Percentiles rank a stretch among this genome's conserved stretches.
These are phyloP conservation scores for Myiozetetes cayanensis DNA, from an alignment of 2,113 vertebrate genomes.

Conservation along the genomic window DNA sequence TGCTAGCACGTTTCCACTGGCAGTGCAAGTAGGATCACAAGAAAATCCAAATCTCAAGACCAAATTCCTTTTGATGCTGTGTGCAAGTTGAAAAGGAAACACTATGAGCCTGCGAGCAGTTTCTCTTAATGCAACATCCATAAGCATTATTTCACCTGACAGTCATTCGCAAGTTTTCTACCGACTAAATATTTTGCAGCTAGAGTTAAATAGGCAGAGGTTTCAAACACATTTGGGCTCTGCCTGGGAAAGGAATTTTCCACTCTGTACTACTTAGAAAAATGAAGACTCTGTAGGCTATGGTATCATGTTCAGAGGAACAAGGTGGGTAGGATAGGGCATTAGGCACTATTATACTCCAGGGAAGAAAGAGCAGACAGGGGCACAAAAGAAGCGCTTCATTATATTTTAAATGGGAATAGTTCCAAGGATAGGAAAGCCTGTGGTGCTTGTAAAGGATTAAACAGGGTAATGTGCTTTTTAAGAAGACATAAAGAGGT, in stretches of 20 bases:
- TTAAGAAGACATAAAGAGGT: slow-evolving; percentile 63
- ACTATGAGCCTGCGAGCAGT: background rate
- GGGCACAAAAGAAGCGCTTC: slow-evolving; percentile 35
- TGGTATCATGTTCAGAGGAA: slow-evolving; percentile 26
- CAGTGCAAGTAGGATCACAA: background rate
- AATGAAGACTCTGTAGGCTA: background rate
- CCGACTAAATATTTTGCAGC: slow-evolving; percentile 52
- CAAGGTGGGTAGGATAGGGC: slow-evolving; percentile 25
- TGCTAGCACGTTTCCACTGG: background rate
- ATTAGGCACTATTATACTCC: slow-evolving; percentile 41
- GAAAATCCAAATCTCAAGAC: background rate
- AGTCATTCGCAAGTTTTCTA: slow-evolving; percentile 36
- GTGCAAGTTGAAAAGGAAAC: background rate
- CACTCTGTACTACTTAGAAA: slow-evolving; percentile 3
- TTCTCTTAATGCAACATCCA: background rate
- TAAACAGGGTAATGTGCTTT: slow-evolving; percentile 64
- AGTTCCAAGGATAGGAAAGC: slow-evolving; percentile 53
- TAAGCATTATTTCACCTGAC: slow-evolving; percentile 32
- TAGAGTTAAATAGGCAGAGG: slow-evolving; percentile 42
- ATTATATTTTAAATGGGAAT: slow-evolving; percentile 56
- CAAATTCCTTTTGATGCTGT: background rate
- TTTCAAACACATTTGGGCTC: slow-evolving; percentile 7
- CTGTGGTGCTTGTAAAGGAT: slow-evolving; percentile 64
- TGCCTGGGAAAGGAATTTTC: slow-evolving; percentile 28
- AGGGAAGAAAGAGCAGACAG: slow-evolving; percentile 44